Evolutionary conservation across 2,113 vertebrate genomes (phyloP).

Genomic region (Fregata magnificens): DNA sequence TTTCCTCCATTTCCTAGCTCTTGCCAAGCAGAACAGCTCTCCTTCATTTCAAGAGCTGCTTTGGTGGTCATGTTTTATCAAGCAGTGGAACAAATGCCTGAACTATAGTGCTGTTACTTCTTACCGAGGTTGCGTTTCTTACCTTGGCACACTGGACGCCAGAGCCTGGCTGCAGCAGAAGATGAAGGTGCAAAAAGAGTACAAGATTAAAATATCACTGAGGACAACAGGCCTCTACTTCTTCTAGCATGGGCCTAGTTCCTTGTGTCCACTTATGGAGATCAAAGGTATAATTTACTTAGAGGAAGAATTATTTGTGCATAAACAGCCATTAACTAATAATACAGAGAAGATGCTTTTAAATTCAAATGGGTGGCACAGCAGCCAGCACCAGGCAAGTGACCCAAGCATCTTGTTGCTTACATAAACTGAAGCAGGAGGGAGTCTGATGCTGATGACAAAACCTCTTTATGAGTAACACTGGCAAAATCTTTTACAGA

Average conservation of each 20-base stretch:
- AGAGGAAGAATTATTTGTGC: constrained; percentile 37
- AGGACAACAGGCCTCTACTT: background rate
- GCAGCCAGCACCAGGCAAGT: background rate
- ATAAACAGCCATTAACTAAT: constrained; percentile 34
- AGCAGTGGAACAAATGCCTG: background rate
- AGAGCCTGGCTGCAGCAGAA: background rate
- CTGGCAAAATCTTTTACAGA: background rate
- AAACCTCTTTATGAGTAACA: constrained; percentile 5
- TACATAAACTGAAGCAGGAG: constrained; percentile 25
- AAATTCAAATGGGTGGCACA: constrained; percentile 15
- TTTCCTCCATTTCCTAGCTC: background rate
- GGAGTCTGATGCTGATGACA: constrained; percentile 22
- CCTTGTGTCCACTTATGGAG: background rate
- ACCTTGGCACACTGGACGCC: background rate
- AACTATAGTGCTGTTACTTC: background rate
- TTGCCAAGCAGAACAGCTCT: background rate
- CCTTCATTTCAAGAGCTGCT: background rate
- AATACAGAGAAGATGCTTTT: constrained; percentile 41
- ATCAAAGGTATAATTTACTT: constrained; percentile 35
- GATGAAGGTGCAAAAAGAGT: background rate
- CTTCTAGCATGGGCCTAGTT: background rate
- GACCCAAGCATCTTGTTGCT: background rate
- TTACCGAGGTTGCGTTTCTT: background rate
- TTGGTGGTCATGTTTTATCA: background rate
- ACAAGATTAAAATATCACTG: background rate